Conservation (phyloP, 1,140 invertebrate species). For the Mycetomoellerius zeteki region DNA sequence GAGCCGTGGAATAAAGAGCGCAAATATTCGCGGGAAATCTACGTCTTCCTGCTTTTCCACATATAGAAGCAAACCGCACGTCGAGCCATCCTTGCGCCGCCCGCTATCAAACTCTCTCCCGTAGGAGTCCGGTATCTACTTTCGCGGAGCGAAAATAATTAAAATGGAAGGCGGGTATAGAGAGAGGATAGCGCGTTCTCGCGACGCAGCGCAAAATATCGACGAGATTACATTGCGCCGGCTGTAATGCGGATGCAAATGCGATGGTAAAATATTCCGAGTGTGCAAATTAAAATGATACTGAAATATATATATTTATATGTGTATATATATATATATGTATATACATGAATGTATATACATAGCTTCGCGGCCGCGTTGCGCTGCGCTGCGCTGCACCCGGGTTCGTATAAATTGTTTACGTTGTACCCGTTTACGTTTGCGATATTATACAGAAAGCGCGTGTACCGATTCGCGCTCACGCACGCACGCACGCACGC, state of each 20-base stretch:
- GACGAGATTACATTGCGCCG: constrained; percentile 85
- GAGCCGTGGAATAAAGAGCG: constrained; percentile 80
- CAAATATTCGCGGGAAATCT: constrained; percentile 81
- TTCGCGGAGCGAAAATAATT: constrained; percentile 82
- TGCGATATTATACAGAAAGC: constrained; percentile 80
- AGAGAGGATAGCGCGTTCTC: constrained; percentile 63
- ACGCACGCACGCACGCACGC: constrained; percentile 40
- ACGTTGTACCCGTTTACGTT: constrained; percentile 75
- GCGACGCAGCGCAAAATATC: constrained; percentile 84
- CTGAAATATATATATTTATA: constrained; percentile 82
- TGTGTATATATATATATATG: constrained; percentile 26
- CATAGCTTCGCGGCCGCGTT: constrained; percentile 52
- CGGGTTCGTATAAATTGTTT: constrained; percentile 83
- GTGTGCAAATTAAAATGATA: constrained; percentile 86
- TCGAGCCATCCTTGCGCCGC: neutral
- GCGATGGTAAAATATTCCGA: constrained; percentile 86
- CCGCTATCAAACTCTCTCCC: constrained; percentile 31
- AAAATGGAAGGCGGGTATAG: constrained; percentile 81
- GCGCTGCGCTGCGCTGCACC: constrained; percentile 62
- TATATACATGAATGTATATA: constrained; percentile 3
- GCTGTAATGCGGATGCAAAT: constrained; percentile 85
- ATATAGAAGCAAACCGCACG: constrained; percentile 21
- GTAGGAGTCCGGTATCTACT: constrained; percentile 74
- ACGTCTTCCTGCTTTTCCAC: constrained; percentile 54
- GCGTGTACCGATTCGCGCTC: constrained; percentile 58